phyloP scores from a whole-genome alignment of 2,113 vertebrate species.

The Hystrix cristata region DNA sequence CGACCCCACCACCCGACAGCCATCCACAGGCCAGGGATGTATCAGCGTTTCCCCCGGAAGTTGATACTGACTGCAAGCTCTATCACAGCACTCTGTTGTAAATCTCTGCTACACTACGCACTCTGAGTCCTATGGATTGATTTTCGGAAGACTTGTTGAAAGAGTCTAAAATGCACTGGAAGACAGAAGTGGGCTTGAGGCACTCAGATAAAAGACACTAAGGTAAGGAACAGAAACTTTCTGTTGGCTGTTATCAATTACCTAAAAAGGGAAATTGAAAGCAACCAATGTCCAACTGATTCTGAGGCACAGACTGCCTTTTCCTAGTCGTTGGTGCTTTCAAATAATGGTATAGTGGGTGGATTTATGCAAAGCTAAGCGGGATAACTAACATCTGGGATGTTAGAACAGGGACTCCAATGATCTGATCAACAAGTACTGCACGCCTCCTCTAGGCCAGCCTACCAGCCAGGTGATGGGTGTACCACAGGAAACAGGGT shows the following conservation, averaged over 20 bases:
- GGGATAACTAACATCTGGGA: background rate
- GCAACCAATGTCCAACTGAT: background rate
- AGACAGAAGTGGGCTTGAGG: background rate
- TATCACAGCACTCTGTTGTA: background rate
- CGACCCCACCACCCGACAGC: background rate
- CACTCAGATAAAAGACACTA: conserved; percentile 44
- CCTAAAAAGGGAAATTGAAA: background rate
- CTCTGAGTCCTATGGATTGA: background rate
- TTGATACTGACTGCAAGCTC: background rate
- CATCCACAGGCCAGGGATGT: background rate
- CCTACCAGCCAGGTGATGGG: background rate
- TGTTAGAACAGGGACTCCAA: background rate
- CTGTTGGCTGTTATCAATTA: background rate
- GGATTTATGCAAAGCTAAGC: background rate
- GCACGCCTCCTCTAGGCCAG: background rate
- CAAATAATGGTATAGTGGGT: background rate
- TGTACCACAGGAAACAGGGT: background rate
- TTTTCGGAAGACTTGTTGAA: conserved; percentile 29
- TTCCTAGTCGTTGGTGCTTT: background rate
- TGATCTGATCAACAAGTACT: background rate
- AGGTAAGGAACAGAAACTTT: background rate
- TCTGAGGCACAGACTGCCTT: background rate
- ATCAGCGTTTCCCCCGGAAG: background rate
- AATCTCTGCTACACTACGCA: background rate
- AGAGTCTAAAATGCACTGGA: conserved; percentile 40